Evolutionary conservation across 2,888 invertebrate genomes (phyloP).

Genomic region (Miltochrista miniata): DNA sequence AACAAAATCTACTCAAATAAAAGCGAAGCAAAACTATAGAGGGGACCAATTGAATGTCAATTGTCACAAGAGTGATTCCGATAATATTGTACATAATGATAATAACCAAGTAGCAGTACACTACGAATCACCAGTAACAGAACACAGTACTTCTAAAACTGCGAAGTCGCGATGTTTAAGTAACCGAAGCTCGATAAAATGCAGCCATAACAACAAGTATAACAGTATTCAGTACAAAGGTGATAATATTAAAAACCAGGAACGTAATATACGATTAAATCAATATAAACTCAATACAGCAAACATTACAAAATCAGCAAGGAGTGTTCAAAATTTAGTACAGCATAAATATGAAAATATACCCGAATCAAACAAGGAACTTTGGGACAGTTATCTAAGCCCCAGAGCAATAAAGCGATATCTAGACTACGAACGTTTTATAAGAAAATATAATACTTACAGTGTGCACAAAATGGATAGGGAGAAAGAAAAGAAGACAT

Average conservation of each 20-base stretch:
- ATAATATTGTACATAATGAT: not conserved
- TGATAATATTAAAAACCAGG: not conserved
- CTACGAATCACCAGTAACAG: not conserved
- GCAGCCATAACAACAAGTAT: not conserved
- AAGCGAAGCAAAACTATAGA: too few relatives aligned
- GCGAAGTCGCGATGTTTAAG: not conserved
- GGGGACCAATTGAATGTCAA: too few relatives aligned
- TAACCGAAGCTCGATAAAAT: not conserved
- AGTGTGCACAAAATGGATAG: not conserved
- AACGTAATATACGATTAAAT: not conserved
- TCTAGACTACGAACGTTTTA: conserved; percentile 9
- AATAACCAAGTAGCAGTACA: too few relatives aligned
- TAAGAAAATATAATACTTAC: conserved; percentile 1
- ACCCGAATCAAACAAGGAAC: not conserved
- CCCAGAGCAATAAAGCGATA: conserved; percentile 3
- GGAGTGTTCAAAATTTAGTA: not conserved
- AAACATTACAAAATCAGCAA: not conserved
- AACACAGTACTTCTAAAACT: not conserved
- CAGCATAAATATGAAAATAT: not conserved
- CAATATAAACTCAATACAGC: not conserved
- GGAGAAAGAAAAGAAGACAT: not conserved
- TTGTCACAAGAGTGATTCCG: too few relatives aligned
- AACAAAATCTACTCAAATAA: not conserved
- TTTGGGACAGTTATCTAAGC: not conserved
- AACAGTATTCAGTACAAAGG: too few relatives aligned